Base-by-base conservation (phyloP, 2,113 vertebrate genomes). In the Brachypodius melanocephalos region DNA sequence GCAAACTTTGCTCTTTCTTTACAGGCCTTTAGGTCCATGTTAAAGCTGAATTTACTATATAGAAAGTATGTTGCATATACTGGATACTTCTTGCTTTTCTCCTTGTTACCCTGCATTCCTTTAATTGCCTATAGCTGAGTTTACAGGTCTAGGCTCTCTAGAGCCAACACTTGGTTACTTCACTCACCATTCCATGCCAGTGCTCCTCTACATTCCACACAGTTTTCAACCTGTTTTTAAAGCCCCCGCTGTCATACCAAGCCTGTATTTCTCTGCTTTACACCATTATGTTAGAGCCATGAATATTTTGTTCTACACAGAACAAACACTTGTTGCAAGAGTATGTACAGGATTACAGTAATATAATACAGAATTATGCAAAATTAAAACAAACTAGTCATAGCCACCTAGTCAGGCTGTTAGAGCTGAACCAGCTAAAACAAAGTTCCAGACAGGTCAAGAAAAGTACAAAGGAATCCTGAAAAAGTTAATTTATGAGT, bases 21-120 rank as follows among this genome's bases (percentile, higher is more conserved):
- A 12, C 29, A 8, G 12, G 10, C 61, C 31, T 52, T 13, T 32
- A 69, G 26, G 31, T 65, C 55, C 24, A 10, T 28, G 12, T 45
- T 75, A 58, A 61, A 89, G 21, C 8, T 66, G 31, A 79, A 79
- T 82, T 93, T 75, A 24, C 8, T 49, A 3, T 40, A 14, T 5
- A 63, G 17, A 4, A 77, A 54, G 1, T 1, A 0, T n/a, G 4
- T 40, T 79, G 26, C 8, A 10, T 43, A 32, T 14, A 9, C 17
- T 42, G 46, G 31, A 45, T 45, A 36, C 2, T 72, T 40, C 3
- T 51, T 40, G 10, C 52, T 72, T 17, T 81, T 59, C 9, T 81
- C 13, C n/a, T 57, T 38, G 15, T 69, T 82, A 48, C 14, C 5
- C n/a, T 82, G 9, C 28, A 28, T 79, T 62, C 31, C 7, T 69